Base-by-base conservation (phyloP, 2,113 vertebrate species). In the Scolopax mira region DNA sequence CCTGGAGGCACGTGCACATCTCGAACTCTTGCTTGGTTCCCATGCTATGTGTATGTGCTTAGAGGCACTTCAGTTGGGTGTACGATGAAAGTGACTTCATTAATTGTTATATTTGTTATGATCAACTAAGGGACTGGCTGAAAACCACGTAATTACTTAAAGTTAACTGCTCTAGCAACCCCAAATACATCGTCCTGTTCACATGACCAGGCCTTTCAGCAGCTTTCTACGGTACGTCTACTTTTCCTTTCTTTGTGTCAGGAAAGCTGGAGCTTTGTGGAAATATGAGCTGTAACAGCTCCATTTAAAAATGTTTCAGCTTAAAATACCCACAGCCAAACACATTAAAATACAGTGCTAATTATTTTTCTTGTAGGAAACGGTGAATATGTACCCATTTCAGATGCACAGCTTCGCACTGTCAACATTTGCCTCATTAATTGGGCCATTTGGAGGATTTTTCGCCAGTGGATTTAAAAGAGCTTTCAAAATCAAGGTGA, bases 401-500 rank as follows among this genome's bases (percentile, higher is more conserved):
- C 99, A 99, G 97, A 98, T 99, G 97, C 99, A 99, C 97, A 99
- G 99, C 97, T 92, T 99, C 82, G 99, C 99, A 44, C 98, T 99
- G 67, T 99, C 99, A 17, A 98, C 99, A 0, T 99, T 99, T 61
- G 99, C 97, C 3, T 99, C 99, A 1, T 97, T 99, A 94, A 99
- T 99, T 69, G 99, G 99, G 7, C 99, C 99, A 1, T 99, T 99
- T 13, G 99, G 99, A 58, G 99, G 99, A n/a, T 99, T 99, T 97
- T 99, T 99, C 18, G 99, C 99, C 78, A 99, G 99, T 72, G 99
- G 99, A 84, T 99, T 99, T 97, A 99, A 99, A 98, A 98, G 99
- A 97, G 99, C 99, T 70, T 99, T 99, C 94, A 99, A 99, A 98
- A 99, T 99, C 88, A 99, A 99, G 98, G 99, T 99, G 62, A 75